These are phyloP conservation scores for Danio albolineatus DNA, from an alignment of 2,797 vertebrate genomes.

Conservation along the genomic window DNA sequence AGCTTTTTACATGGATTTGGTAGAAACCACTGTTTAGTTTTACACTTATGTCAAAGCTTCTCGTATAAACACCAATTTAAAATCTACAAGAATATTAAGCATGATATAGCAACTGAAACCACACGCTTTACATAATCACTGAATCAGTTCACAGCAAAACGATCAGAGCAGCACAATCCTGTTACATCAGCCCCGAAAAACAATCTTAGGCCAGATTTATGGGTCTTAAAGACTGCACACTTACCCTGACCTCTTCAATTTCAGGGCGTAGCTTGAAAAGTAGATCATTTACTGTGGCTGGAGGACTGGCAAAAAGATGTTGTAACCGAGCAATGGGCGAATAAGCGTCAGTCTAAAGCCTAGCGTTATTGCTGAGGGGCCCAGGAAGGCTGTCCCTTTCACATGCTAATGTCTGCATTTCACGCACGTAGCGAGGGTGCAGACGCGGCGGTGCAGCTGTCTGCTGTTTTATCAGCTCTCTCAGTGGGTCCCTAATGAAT, in stretches of 20 bases:
- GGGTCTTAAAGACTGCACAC: constrained; percentile 37
- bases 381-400: constrained; percentile 76
- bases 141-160: not conserved
- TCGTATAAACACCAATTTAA: not conserved
- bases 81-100: not conserved
- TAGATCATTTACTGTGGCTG: constrained; percentile 61
- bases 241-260: constrained; percentile 42
- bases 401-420: constrained; percentile 79
- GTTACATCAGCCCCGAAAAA: not conserved
- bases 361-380: constrained; percentile 70
- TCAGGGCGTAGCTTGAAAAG: constrained; percentile 47
- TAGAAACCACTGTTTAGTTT: not conserved
- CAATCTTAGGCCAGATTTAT: constrained; percentile 40
- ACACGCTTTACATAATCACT: not conserved
- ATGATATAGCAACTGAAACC: not conserved
- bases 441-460: constrained; percentile 77
- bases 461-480: constrained; percentile 81
- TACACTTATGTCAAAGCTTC: not conserved
- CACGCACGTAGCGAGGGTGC: constrained; percentile 69
- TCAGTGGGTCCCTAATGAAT: constrained; percentile 83
- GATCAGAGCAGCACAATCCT: not conserved
- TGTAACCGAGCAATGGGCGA: constrained; percentile 50
- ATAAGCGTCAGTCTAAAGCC: constrained; percentile 55
- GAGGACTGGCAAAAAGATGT: constrained; percentile 46
- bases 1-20: too few species aligned